Conservation (phyloP, 2,113 vertebrate species). For the Chauna torquata region DNA sequence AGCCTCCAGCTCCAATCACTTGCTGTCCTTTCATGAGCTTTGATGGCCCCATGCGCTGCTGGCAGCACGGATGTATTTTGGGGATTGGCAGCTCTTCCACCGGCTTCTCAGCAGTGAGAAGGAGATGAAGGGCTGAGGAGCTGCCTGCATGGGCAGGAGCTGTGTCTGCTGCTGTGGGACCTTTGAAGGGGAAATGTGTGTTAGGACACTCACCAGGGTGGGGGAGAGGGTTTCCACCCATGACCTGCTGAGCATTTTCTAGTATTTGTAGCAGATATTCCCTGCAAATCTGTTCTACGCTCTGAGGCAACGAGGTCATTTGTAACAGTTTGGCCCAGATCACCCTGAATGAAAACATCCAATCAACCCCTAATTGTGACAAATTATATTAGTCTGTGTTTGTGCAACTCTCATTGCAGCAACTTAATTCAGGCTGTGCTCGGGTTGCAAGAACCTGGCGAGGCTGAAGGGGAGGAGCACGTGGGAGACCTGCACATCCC, state of each 20-base stretch:
- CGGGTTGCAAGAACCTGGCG: not conserved
- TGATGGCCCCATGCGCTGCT: not conserved
- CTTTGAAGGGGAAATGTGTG: not conserved
- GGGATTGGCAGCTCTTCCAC: not conserved
- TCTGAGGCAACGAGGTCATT: constrained; percentile 14
- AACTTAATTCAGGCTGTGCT: not conserved
- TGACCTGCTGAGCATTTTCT: not conserved
- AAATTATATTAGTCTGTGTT: constrained; percentile 54
- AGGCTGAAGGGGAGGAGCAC: not conserved
- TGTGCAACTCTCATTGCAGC: not conserved
- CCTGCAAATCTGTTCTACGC: not conserved
- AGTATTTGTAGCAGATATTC: not conserved
- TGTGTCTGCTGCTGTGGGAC: not conserved
- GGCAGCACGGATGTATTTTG: not conserved
- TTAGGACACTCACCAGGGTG: not conserved
- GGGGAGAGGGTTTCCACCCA: not conserved
- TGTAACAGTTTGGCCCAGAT: constrained; percentile 23
- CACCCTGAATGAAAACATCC: constrained; percentile 32
- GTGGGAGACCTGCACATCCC: not conserved
- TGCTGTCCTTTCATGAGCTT: not conserved
- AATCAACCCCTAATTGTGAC: constrained; percentile 62
- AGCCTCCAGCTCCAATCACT: not conserved
- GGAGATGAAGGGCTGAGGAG: not conserved
- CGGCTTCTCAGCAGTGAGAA: not conserved
- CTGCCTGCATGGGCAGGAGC: not conserved